phyloP scores from a whole-genome alignment of 92 coral and sea anemone genomes.

The Bergia sp. region DNA sequence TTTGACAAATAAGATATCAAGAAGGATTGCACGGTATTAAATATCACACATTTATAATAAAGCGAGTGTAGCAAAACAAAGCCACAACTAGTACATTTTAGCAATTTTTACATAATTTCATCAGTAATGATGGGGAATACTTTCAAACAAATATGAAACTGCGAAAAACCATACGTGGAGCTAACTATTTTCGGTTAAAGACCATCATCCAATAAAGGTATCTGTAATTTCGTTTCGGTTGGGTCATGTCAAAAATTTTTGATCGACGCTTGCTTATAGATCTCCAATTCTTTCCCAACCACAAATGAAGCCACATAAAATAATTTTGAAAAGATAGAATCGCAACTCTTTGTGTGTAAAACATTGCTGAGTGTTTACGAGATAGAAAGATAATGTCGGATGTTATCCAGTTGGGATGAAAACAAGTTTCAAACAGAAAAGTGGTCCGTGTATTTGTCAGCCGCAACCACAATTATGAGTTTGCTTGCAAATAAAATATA shows the following conservation, averaged over 20 bases:
- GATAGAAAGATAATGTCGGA: background rate
- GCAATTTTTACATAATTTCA: background rate
- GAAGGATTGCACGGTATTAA: background rate
- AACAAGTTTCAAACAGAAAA: background rate
- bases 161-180: background rate
- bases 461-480: background rate
- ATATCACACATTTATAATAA: background rate
- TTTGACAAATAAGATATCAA: background rate
- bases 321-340: conserved; percentile 5
- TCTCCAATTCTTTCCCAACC: background rate
- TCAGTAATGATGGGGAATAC: background rate
- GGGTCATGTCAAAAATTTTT: background rate
- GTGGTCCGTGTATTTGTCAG: background rate
- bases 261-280: background rate
- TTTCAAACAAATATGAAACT: background rate
- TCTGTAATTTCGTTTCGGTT: background rate
- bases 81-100: background rate
- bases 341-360: background rate
- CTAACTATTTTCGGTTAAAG: too few relatives aligned
- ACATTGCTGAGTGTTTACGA: background rate
- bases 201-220: background rate
- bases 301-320: conserved; percentile 2
- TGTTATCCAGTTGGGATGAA: background rate
- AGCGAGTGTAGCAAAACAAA: background rate
- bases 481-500: background rate